Conservation (phyloP, 64 coral and sea anemone species). For the Hydrozoanthus tunicans region DNA sequence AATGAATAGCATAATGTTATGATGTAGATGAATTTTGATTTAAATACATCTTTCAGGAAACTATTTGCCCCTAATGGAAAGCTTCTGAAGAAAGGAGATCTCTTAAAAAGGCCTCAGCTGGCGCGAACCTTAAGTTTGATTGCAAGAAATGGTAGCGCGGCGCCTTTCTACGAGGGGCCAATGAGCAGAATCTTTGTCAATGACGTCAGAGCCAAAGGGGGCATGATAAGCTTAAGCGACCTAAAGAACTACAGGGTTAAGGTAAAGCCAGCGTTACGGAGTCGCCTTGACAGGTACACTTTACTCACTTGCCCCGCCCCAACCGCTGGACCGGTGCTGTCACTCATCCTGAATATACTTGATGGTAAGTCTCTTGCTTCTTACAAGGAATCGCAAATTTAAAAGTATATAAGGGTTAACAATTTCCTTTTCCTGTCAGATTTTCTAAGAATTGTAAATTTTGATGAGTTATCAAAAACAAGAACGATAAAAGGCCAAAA, state of each 20-base stretch:
- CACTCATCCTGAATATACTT: conserved; percentile 86
- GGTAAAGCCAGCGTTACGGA: conserved; percentile 71
- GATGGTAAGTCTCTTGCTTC: conserved; percentile 55
- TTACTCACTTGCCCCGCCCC: conserved; percentile 84
- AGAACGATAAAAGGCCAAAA: too few species aligned
- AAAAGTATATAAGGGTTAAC: neutral
- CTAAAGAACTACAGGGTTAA: conserved; percentile 89
- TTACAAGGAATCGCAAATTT: neutral
- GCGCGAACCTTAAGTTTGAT: conserved; percentile 79
- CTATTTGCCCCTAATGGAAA: conserved; percentile 75
- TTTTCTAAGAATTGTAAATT: too few species aligned
- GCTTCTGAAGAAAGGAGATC: conserved; percentile 84
- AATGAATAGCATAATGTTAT: too few species aligned
- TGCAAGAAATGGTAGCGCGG: conserved; percentile 76
- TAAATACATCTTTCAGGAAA: conserved; percentile 49
- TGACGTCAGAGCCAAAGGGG: conserved; percentile 82
- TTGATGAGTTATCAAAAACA: too few species aligned
- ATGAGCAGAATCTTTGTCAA: conserved; percentile 75
- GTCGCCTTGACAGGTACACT: conserved; percentile 71
- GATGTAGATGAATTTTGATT: neutral
- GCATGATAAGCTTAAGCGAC: conserved; percentile 74
- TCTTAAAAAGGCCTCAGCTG: conserved; percentile 75
- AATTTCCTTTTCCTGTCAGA: too few species aligned
- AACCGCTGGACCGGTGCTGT: conserved; percentile 90
- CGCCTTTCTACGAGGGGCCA: conserved; percentile 77